Evolutionary conservation across 2,888 invertebrate species (phyloP), one percentile per base, ranked within the genome.

Genomic region (Seira musarum): DNA sequence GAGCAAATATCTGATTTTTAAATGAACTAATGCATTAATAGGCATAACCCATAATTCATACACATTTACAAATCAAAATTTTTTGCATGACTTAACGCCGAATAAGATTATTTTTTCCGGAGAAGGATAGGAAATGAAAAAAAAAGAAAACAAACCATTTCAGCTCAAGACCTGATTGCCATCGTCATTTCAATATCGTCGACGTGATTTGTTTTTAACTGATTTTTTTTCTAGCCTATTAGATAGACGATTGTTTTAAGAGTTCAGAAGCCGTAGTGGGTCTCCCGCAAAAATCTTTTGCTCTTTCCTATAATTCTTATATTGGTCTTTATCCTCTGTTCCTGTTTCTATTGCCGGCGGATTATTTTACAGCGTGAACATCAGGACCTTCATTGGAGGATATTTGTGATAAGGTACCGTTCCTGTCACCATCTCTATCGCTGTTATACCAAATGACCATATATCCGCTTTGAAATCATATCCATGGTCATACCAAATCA

Each of bases 351-450:
- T 90, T 61, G 94, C 95, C 0, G 99, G 99, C 13, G 99, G 98
- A 88, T 99, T 99, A 88, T 99, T 99, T 90, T 99, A 98, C 80
- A 99, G 90, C 0, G 99, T 99, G 84, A 99, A 90, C 98, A 99
- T 98, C 76, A 99, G 91, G 70, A 99, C 96, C 91, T 99, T 99
- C 98, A 99, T 98, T 0, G 99, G 98, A 40, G 99, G 98, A 89
- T 96, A 99, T 89, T 97, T 98, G 89, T 99, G 98, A 89, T 99
- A 99, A 0, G 99, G 99, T 0, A 99, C 99, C 0, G 98, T 98
- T 15, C 97, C 97, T 1, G 97, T 96, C 0, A 98, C 99, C 94
- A 99, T 94, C 90, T 99, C 99, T 87, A 99, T 98, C 0, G 99
- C 98, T 0, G 99, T 98, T 85, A 98, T 98, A 24, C 97, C 97